Evolutionary conservation across 2,888 invertebrate species (phyloP), one percentile per base, ranked within the genome.

Genomic region (Anticlea derivata): DNA sequence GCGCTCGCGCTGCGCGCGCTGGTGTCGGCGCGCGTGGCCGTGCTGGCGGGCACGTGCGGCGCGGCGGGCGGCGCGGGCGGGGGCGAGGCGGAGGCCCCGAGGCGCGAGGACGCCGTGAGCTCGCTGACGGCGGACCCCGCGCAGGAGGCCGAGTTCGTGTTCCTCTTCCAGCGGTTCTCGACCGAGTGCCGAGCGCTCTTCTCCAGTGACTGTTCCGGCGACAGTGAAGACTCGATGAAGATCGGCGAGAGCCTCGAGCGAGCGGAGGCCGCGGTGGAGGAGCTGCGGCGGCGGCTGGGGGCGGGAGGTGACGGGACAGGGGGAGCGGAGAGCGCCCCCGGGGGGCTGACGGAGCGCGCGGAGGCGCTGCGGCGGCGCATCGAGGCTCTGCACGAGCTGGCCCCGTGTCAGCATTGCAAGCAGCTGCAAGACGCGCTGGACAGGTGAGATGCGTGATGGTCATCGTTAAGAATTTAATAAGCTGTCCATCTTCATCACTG

Each of bases 11-110:
- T 68, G 73, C 75, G 76, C 43, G 83, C 72, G 59, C 83, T 96
- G 50, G 93, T 96, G 45, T 95, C 96, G 82, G 95, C 96, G 45
- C 92, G 95, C 66, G 93, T 96, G 64, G 92, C 93, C 38, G 93
- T 95, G 39, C 86, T 95, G 37, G 93, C 92, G 62, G 93, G 93
- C 50, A 92, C 92, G 41, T 88, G 90, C 66, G 78, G 82, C 57
- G 88, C 89, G 39, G 73, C 61, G 66, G 57, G 70, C 56, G 57
- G 70, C 56, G 38, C 69, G 61, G 44, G 58, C 54, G 6, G 48
- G 54, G 23, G 58, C 55, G 6, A 10, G 22, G 27, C 58, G 66
- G 41, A 65, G 57, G 37, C 77, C 70, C 59, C 81, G 80, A 50
- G 69, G 73, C 63, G 61, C 48, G 83, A 78, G 63, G 84, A 86